These are phyloP conservation scores for Mobula birostris DNA, from an alignment of 2,113 vertebrate genomes.

Conservation along the genomic window DNA sequence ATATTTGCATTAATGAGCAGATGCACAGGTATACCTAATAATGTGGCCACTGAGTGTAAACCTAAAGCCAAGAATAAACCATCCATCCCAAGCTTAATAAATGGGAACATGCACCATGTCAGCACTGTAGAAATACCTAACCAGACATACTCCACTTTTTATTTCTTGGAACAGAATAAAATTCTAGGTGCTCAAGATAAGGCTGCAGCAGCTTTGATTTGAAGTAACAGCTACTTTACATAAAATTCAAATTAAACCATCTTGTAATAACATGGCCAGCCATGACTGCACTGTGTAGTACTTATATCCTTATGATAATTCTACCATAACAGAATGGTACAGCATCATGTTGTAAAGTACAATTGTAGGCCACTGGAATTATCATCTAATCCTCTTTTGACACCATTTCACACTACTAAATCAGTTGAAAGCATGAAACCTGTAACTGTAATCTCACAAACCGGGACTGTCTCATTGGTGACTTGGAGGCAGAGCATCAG, in stretches of 20 bases:
- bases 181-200: not conserved
- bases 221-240: conserved; percentile 25
- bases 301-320: conserved; percentile 33
- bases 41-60: too few relatives aligned
- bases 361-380: conserved; percentile 18
- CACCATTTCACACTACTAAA: conserved; percentile 21
- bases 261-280: conserved; percentile 33
- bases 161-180: not conserved
- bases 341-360: conserved; percentile 8
- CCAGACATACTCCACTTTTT: not conserved
- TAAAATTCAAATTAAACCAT: conserved; percentile 36
- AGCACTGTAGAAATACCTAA: not conserved
- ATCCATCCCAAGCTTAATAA: not conserved
- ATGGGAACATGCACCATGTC: not conserved
- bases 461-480: not conserved
- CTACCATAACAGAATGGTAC: conserved; percentile 25
- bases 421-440: conserved; percentile 30
- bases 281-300: conserved; percentile 21
- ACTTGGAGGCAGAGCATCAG: not conserved
- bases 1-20: too few relatives aligned
- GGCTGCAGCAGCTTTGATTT: not conserved
- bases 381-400: conserved; percentile 28
- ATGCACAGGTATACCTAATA: too few relatives aligned
- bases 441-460: conserved; percentile 18
- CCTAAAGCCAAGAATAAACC: too few relatives aligned